Percentiles rank a stretch among this genome's conserved stretches.
These are phyloP conservation scores for Telmatherina bonti DNA, from an alignment of 2,797 vertebrate species.

Conservation along the genomic window DNA sequence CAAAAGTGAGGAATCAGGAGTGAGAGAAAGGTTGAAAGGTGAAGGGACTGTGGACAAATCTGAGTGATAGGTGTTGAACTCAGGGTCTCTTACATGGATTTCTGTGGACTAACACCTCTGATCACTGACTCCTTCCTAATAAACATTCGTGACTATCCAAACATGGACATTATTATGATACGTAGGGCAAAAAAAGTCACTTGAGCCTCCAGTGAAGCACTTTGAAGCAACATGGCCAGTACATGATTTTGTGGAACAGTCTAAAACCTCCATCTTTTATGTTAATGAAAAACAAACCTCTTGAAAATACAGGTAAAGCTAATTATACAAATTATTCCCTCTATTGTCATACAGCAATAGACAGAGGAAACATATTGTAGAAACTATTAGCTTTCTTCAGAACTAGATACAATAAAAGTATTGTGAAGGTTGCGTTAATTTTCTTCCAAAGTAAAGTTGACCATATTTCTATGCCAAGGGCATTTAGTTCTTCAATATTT, in stretches of 20 bases:
- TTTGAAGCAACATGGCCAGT: not conserved
- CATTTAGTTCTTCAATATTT: not conserved
- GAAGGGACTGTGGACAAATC: not conserved
- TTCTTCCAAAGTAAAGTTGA: not conserved
- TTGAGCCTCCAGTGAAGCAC: no score
- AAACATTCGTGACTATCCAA: not conserved
- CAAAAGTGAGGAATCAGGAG: not conserved
- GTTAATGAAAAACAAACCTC: slow-evolving; percentile 22
- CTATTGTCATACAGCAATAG: not conserved
- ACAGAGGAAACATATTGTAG: not conserved
- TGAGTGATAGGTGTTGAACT: not conserved
- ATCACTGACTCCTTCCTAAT: not conserved
- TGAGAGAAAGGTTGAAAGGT: not conserved
- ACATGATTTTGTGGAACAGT: not conserved
- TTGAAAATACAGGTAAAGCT: not conserved
- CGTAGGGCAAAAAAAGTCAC: no score
- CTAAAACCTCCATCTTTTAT: slow-evolving; percentile 31
- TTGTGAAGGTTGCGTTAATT: no score
- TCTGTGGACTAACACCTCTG: not conserved
- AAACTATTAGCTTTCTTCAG: not conserved
- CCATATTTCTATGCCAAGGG: not conserved
- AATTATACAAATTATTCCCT: not conserved
- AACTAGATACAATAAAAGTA: not conserved
- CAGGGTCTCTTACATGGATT: not conserved
- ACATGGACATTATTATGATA: no score